phyloP scores from a whole-genome alignment of 2,797 vertebrate genomes.

The Paratrypauchen microcephalus region DNA sequence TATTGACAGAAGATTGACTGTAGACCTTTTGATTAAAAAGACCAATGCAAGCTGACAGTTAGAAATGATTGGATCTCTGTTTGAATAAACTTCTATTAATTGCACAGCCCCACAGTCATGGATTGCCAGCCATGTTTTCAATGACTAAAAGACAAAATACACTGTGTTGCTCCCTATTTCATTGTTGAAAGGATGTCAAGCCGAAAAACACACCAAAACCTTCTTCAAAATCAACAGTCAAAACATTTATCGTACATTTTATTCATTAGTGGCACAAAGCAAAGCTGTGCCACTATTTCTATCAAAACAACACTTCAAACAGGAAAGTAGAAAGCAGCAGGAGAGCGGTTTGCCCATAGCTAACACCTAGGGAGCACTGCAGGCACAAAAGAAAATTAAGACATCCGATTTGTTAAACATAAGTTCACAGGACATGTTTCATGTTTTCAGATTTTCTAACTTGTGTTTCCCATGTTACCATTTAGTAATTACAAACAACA shows the following conservation, averaged over 20 bases:
- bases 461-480: not conserved
- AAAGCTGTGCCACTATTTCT: not conserved
- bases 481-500: not conserved
- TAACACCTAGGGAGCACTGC: not conserved
- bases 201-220: not conserved
- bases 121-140: not conserved
- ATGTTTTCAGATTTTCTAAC: not conserved
- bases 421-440: not conserved
- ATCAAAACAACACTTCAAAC: slow-evolving; percentile 2
- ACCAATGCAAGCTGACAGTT: not conserved
- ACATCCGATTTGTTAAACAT: not conserved
- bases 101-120: not conserved
- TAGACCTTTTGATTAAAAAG: not conserved
- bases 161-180: not conserved
- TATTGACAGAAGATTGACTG: not conserved
- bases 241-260: not conserved
- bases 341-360: not conserved
- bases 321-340: not conserved
- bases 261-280: not conserved
- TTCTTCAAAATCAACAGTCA: not conserved
- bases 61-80: not conserved
- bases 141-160: not conserved
- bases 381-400: not conserved
- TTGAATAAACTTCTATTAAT: not conserved
- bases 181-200: not conserved